Percentiles rank a stretch among this genome's conserved stretches.
These are phyloP conservation scores for Thaleichthys pacificus DNA, from an alignment of 2,797 vertebrate species.

Conservation along the genomic window DNA sequence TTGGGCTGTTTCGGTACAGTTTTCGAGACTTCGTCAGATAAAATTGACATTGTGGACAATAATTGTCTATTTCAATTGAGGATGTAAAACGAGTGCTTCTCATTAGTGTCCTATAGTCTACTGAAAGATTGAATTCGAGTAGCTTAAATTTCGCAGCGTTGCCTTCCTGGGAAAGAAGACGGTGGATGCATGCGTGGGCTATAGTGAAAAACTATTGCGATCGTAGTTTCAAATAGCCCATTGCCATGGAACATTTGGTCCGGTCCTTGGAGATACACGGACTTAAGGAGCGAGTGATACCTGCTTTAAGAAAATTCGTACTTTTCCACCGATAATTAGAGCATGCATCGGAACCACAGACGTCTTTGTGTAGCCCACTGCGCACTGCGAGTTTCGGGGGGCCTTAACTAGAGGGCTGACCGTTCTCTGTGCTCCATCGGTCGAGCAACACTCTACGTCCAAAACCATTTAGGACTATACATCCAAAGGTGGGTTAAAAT, in stretches of 20 bases:
- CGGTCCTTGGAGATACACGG: slow-evolving; percentile 51
- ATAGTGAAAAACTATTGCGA: slow-evolving; percentile 41
- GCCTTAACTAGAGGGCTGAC: slow-evolving; percentile 52
- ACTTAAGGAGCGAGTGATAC: slow-evolving; percentile 51
- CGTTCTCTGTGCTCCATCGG: slow-evolving; percentile 34
- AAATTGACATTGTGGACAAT: slow-evolving; percentile 50
- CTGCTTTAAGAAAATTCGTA: slow-evolving; percentile 51
- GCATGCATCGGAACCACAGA: slow-evolving; percentile 65
- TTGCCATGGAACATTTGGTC: slow-evolving; percentile 69
- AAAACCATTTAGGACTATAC: slow-evolving; percentile 34
- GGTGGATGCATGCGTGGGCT: slow-evolving; percentile 42
- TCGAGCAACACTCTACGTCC: slow-evolving; percentile 58
- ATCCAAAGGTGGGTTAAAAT: slow-evolving; percentile 4
- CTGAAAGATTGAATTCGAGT: slow-evolving; percentile 41
- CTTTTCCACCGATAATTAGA: slow-evolving; percentile 54
- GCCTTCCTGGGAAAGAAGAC: slow-evolving; percentile 52
- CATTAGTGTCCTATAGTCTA: slow-evolving; percentile 47
- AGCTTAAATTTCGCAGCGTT: slow-evolving; percentile 26
- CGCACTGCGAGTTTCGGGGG: slow-evolving; percentile 59
- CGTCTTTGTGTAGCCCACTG: slow-evolving; percentile 64
- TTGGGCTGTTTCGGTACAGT: slow-evolving; percentile 47
- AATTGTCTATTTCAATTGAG: slow-evolving; percentile 53
- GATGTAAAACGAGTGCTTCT: slow-evolving; percentile 64
- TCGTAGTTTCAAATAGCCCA: slow-evolving; percentile 55
- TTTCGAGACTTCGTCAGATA: slow-evolving; percentile 58